Base-by-base conservation (phyloP, 2,888 invertebrate genomes). In the Oscheius sp. region DNA sequence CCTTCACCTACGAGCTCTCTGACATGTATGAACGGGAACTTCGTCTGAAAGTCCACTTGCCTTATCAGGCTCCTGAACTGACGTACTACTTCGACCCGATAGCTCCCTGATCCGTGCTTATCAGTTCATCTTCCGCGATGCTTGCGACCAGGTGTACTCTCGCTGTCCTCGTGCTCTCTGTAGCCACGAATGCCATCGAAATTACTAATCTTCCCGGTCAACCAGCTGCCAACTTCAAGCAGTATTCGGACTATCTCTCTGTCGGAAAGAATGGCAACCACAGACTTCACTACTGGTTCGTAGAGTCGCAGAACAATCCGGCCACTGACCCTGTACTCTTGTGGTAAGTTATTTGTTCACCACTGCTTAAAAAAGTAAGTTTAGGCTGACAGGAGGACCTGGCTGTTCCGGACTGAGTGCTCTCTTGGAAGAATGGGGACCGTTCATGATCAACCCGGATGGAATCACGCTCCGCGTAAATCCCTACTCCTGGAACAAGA, bases 361-460 rank as follows among this genome's bases (percentile, higher is more conserved):
- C 13, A 2, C 10, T 29, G n/a, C 13, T 13, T 0, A 2, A 57
- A 21, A 3, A 57, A 13, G 33, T 21, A 33, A 10, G 7, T 21
- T 32, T 57, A 57, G 32, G 10, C 32, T 57, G 33, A 57, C 42
- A 42, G 42, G 42, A 42, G 42, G 42, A 42, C 90, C 90, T 37
- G 90, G 90, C n/a, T 90, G 90, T 79, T 90, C 90, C 73, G 90
- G 90, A 35, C 82, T 90, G 42, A 85, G 88, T 3, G 90, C 90
- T 13, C 84, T 90, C 9, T 84, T 90, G 9, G 87, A 89, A 50
- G 90, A 58, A 58, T 47, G n/a, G 35, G 32, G 50, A 60, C 59
- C 42, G 53, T 73, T 80, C 57, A 73, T 78, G 76, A 77, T 85
- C 47, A 85, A 85, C 65, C 63, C 74, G n/a, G 85, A 86, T 71